Evolutionary conservation across 2,888 invertebrate species (phyloP).

Genomic region (Tipula confusa): DNA sequence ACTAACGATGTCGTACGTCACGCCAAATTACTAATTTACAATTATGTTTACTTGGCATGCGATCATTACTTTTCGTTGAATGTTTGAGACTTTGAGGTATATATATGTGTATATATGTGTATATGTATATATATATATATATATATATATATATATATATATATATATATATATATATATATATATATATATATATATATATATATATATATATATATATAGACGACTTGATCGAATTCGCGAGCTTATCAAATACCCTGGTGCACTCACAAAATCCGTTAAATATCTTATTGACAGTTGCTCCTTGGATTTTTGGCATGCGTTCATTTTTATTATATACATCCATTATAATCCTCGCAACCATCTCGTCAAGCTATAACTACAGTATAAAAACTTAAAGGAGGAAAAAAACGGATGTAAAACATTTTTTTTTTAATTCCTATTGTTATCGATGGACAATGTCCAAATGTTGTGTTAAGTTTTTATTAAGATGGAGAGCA

Average conservation of each 20-base stretch:
- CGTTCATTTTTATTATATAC: not conserved
- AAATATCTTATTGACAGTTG: not conserved
- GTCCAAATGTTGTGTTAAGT: constrained; percentile 20
- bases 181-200: no score
- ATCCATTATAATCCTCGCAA: not conserved
- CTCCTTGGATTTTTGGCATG: not conserved
- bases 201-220: no score
- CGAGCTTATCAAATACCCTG: not conserved
- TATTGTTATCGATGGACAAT: not conserved
- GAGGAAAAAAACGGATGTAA: not conserved
- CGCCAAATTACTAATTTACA: not conserved
- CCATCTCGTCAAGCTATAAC: not conserved
- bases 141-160: no score
- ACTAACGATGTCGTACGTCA: not conserved
- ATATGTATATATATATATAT: no score
- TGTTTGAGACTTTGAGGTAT: no score
- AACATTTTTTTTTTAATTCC: not conserved
- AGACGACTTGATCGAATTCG: no score
- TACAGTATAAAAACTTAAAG: not conserved
- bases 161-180: no score
- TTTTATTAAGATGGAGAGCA: not conserved
- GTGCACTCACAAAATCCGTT: not conserved
- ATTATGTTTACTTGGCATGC: not conserved
- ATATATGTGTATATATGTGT: no score
- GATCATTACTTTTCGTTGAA: not conserved